Conservation (phyloP, 1,140 invertebrate genomes). For the Odontomachus brunneus region DNA sequence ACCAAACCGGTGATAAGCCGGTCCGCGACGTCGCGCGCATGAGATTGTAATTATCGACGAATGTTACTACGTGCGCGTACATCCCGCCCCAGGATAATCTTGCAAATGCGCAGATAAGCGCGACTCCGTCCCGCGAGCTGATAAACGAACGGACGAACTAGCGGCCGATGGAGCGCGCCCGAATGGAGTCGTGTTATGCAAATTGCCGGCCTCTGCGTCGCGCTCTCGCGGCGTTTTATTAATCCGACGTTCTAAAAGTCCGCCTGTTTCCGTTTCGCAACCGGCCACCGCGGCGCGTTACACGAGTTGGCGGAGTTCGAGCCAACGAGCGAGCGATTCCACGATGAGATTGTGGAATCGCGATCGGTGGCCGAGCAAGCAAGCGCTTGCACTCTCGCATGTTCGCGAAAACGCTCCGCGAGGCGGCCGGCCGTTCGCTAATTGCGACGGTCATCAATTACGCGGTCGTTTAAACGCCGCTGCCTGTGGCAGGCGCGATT, state of each 20-base stretch:
- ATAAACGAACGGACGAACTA: conserved; percentile 6
- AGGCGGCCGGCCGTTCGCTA: conserved; percentile 40
- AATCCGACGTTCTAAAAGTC: background rate
- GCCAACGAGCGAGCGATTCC: background rate
- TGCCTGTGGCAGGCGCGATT: conserved; percentile 32
- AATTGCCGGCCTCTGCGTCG: conserved; percentile 8
- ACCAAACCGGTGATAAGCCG: conserved; percentile 11
- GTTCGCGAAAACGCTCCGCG: conserved; percentile 30
- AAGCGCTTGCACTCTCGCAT: background rate
- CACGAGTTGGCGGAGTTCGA: background rate
- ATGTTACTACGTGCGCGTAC: conserved; percentile 6
- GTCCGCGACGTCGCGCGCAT: conserved; percentile 3
- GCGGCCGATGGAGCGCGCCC: background rate
- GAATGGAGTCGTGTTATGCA: conserved; percentile 47
- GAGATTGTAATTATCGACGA: conserved; percentile 43
- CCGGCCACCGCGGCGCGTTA: background rate
- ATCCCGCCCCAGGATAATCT: conserved; percentile 34
- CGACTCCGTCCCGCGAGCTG: conserved; percentile 1
- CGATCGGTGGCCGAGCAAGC: background rate
- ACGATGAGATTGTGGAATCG: conserved; percentile 41
- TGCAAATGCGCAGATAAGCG: conserved; percentile 30
- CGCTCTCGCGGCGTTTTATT: conserved; percentile 27
- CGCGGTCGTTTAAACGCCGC: conserved; percentile 49
- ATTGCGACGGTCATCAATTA: conserved; percentile 63
- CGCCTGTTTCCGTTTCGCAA: background rate